Evolutionary conservation across 2,888 invertebrate genomes (phyloP), one percentile per base, ranked within the genome.

Genomic region (Microctonus hyperodae): DNA sequence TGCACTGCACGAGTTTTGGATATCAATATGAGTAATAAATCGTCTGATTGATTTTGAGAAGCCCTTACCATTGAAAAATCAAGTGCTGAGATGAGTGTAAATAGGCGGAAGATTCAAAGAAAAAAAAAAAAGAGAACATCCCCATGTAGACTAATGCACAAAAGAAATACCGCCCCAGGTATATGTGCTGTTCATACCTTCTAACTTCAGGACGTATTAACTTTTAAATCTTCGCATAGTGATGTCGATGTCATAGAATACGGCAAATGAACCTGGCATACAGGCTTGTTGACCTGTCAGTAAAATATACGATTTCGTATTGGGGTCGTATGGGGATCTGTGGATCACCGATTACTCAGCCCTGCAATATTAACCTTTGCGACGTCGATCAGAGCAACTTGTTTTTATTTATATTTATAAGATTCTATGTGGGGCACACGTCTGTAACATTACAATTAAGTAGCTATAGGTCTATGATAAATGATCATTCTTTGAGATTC

Each of bases 241-340:
- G 44, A 44, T 44, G 44, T 44, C 16, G 20, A 44, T 44, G 44
- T 16, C 16, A 44, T 44, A 44, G 16, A 44, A 44, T n/a, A 44
- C 16, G 44, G 16, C 44, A 44, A 44, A 16, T 44, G 44, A 44
- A 44, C 44, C 44, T 44, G 16, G 20, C 44, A 16, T 9, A 44
- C 1, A 44, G 44, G 16, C 57, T 66, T 57, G 57, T 66, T 69
- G 62, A 62, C 57, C 71, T 69, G 71, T 67, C 72, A 74, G 77
- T 79, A 76, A 79, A 79, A 79, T 79, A 76, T 76, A 75, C 79
- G 79, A 80, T 79, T 78, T 77, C 68, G n/a, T n/a, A n/a, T 50
- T 71, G 70, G 74, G 78, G 76, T 81, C 79, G 79, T 81, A 79
- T 80, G 77, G 78, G 76, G 75, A 76, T 77, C 72, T 74, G 77